These are phyloP conservation scores for Daktulosphaira vitifoliae DNA, from an alignment of 1,140 invertebrate genomes.

Conservation along the genomic window DNA sequence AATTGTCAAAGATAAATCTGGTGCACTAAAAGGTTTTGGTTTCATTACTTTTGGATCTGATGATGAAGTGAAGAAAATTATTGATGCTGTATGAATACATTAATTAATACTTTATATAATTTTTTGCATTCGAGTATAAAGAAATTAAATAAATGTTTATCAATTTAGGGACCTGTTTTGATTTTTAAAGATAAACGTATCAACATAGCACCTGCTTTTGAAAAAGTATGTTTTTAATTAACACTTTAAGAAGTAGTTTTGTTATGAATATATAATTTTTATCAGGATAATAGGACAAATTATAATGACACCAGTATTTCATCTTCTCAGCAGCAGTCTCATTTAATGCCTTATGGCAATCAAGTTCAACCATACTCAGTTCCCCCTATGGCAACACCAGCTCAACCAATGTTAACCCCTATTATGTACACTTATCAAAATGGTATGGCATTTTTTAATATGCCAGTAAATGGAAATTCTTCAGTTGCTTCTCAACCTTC, in stretches of 20 bases:
- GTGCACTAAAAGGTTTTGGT: constrained; percentile 89
- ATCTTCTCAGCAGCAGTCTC: constrained; percentile 20
- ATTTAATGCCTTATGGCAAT: constrained; percentile 32
- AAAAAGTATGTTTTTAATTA: constrained; percentile 41
- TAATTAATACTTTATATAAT: not conserved
- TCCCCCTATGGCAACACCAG: constrained; percentile 19
- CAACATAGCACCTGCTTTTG: constrained; percentile 83
- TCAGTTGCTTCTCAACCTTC: not conserved
- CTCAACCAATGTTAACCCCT: constrained; percentile 29
- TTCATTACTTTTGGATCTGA: constrained; percentile 93
- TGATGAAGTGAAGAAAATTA: constrained; percentile 71
- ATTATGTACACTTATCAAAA: constrained; percentile 38
- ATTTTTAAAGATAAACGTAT: constrained; percentile 72
- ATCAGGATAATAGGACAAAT: constrained; percentile 14
- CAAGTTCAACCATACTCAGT: constrained; percentile 28
- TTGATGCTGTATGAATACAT: constrained; percentile 50
- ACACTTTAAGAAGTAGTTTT: no score
- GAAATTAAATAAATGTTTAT: no score
- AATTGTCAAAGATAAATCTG: constrained; percentile 86
- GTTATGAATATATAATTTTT: not conserved
- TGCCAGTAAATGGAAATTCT: constrained; percentile 24
- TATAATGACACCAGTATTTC: not conserved
- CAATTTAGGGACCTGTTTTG: constrained; percentile 58
- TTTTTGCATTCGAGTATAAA: no score
- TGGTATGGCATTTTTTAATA: constrained; percentile 39